Evolutionary conservation across 2,888 invertebrate genomes (phyloP).

Genomic region (Melolontha melolontha): DNA sequence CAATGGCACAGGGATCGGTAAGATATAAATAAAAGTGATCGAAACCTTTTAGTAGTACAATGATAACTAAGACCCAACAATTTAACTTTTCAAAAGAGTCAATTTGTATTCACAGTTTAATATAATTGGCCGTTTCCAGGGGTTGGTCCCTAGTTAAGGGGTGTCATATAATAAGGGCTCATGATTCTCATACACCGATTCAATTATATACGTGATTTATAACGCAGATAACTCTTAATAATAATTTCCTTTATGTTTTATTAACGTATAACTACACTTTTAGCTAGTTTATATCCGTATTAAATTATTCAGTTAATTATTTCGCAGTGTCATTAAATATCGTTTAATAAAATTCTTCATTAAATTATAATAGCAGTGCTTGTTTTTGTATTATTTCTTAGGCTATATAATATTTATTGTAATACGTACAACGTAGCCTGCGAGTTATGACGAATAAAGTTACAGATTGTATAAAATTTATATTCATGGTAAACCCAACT

Average conservation of each 20-base stretch:
- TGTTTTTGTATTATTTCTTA: no score
- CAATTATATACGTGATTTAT: constrained; percentile 62
- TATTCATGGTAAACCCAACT: constrained; percentile 29
- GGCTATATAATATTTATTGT: no score
- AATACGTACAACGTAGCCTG: neutral
- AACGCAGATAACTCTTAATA: constrained; percentile 60
- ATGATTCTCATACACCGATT: constrained; percentile 60
- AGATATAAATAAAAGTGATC: constrained; percentile 50
- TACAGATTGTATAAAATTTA: constrained; percentile 32
- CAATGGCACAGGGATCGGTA: constrained; percentile 46
- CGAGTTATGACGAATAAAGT: constrained; percentile 19
- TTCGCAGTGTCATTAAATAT: constrained; percentile 1
- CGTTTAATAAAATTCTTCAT: constrained; percentile 4
- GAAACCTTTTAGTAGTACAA: constrained; percentile 51
- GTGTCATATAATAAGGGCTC: constrained; percentile 60
- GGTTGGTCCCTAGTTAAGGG: constrained; percentile 52
- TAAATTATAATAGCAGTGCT: neutral
- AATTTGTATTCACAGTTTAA: constrained; percentile 63
- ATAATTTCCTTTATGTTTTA: constrained; percentile 51
- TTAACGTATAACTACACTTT: constrained; percentile 51
- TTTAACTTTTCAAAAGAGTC: constrained; percentile 64
- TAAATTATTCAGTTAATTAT: constrained; percentile 34
- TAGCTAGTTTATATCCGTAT: constrained; percentile 42
- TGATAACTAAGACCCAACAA: constrained; percentile 61
- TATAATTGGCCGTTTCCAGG: constrained; percentile 56